Evolutionary conservation across 2,113 vertebrate species (phyloP).

Genomic region (Okapia johnstoni): DNA sequence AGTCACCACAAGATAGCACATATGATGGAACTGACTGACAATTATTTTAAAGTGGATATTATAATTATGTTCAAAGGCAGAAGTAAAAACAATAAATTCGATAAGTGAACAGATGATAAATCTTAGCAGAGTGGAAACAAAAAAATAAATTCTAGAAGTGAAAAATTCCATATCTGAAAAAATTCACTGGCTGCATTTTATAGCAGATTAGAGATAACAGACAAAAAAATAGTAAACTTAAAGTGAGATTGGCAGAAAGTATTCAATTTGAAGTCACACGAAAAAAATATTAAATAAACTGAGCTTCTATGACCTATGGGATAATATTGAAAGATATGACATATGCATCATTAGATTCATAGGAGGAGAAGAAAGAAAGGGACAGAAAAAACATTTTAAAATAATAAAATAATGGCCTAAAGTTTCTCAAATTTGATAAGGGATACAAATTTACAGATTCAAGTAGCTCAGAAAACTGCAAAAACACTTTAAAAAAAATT

Average conservation of each 20-base stretch:
- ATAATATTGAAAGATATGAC: neutral
- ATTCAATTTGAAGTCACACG: neutral
- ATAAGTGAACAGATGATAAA: neutral
- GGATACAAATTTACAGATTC: neutral
- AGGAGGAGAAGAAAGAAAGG: neutral
- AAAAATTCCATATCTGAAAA: neutral
- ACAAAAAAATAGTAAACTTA: neutral
- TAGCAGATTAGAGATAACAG: neutral
- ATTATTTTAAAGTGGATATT: neutral
- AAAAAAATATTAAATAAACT: neutral
- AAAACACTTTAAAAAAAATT: neutral
- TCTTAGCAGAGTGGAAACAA: neutral
- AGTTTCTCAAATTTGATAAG: neutral
- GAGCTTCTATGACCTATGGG: neutral
- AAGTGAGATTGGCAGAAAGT: neutral
- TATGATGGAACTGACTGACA: neutral
- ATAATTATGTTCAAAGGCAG: neutral
- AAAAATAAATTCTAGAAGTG: neutral
- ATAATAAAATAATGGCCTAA: neutral
- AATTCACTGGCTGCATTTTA: neutral
- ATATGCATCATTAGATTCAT: neutral
- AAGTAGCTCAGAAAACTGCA: neutral
- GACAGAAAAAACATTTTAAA: neutral
- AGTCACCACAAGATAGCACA: neutral
- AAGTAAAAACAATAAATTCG: neutral